Base-by-base conservation (phyloP, 2,113 vertebrate species). In the Diphyllodes magnificus region DNA sequence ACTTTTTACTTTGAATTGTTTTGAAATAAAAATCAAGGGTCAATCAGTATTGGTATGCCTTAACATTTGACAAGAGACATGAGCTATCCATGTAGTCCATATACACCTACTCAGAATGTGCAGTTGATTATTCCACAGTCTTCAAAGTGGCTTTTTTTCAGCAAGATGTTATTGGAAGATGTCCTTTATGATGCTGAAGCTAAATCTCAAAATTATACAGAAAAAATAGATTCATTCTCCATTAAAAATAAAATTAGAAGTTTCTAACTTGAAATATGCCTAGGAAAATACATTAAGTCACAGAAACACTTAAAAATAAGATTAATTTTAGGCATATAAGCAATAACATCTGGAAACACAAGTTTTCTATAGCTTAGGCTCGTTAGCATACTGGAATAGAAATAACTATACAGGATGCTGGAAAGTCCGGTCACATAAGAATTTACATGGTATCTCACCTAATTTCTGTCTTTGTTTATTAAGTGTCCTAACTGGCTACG, bases 1-100 rank as follows among this genome's bases (percentile, higher is more conserved):
- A 10, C 9, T 45, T 84, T 86, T 81, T 49, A 28, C 1, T 82
- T 85, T 57, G 22, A 82, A 70, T n/a, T 60, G 5, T 3, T 82
- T 64, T 84, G 10, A 69, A 93, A 75, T 44, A 33, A 57, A 79
- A 70, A 33, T 40, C 11, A 37, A 64, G 13, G 14, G 10, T 56
- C 16, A 49, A 2, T 56, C 14, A 22, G 9, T 71, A 44, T 21
- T 13, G 1, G 0, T 50, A 19, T 25, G 6, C n/a, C 27, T 68
- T 66, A 56, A 31, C 2, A 5, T 71, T 60, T 56, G 15, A 39
- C 23, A 88, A 54, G 35, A 50, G 8, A 66, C 22, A 13, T 20
- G 4, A 88, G 22, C 45, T 69, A 69, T 61, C 19, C 10, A 17
- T 30, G 21, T 64, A 69, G 15, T 42, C 15, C 4, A 4, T 17